Conservation (phyloP, 2,888 invertebrate genomes). For the Galeruca laticollis region DNA sequence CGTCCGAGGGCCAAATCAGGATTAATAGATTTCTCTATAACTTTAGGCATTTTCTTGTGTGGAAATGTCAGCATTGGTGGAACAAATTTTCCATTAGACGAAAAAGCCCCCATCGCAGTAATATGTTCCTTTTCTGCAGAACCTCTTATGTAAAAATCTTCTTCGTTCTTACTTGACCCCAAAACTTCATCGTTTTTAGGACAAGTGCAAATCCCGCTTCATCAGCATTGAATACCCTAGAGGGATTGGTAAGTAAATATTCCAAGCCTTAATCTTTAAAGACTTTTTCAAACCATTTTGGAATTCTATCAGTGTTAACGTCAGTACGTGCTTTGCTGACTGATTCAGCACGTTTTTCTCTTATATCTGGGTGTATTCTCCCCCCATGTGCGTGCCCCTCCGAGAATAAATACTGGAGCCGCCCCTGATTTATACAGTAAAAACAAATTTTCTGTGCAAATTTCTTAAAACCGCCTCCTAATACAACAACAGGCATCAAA, state of each 20-base stretch:
- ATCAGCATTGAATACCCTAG: slow-evolving; percentile 57
- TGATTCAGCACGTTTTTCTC: slow-evolving; percentile 50
- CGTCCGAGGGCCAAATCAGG: slow-evolving; percentile 45
- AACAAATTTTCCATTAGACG: slow-evolving; percentile 24
- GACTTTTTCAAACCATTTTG: neutral
- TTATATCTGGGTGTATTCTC: slow-evolving; percentile 42
- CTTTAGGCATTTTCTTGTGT: slow-evolving; percentile 39
- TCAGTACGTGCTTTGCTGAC: slow-evolving; percentile 52
- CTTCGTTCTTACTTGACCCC: slow-evolving; percentile 44
- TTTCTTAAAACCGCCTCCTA: too few relatives aligned
- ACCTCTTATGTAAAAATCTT: too few relatives aligned
- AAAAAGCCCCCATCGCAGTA: too few relatives aligned
- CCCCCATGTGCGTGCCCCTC: too few relatives aligned
- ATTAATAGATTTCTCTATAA: slow-evolving; percentile 28
- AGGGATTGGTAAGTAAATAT: too few relatives aligned
- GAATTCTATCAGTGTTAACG: slow-evolving; percentile 46
- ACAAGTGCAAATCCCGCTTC: slow-evolving; percentile 58
- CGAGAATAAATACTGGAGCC: too few relatives aligned
- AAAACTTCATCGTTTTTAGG: slow-evolving; percentile 44
- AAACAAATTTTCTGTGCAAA: too few relatives aligned
- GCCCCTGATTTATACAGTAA: too few relatives aligned
- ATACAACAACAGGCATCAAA: too few relatives aligned
- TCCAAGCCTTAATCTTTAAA: slow-evolving; percentile 33
- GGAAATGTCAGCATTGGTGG: slow-evolving; percentile 43
- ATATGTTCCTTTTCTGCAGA: too few relatives aligned